Conservation (phyloP, 2,888 invertebrate species). For the Thera obeliscata region DNA sequence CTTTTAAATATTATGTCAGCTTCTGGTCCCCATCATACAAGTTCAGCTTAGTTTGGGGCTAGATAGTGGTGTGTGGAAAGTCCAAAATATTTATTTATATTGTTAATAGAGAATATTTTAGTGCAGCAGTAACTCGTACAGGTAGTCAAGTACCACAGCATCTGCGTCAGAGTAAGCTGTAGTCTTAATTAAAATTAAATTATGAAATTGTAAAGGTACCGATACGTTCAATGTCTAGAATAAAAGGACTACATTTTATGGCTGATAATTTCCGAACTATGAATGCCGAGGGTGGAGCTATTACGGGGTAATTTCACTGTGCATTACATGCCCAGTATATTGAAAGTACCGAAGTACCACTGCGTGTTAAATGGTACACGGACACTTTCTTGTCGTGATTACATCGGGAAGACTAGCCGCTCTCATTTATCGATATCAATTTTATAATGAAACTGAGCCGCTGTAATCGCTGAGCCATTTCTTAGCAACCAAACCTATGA, state of each 20-base stretch:
- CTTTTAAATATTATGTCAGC: too few relatives aligned
- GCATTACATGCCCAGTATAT: constrained; percentile 72
- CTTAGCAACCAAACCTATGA: not conserved
- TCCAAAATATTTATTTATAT: too few relatives aligned
- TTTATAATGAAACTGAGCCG: constrained; percentile 46
- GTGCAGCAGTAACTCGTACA: too few relatives aligned
- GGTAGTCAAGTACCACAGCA: not conserved
- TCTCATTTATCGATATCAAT: constrained; percentile 44
- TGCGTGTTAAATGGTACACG: constrained; percentile 71
- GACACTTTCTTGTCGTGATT: constrained; percentile 76
- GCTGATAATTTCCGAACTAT: constrained; percentile 82
- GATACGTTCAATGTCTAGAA: constrained; percentile 63
- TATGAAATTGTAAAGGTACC: constrained; percentile 27
- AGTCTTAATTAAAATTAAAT: constrained; percentile 28
- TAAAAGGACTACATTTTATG: constrained; percentile 77
- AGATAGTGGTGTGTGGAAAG: too few relatives aligned
- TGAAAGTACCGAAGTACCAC: constrained; percentile 66
- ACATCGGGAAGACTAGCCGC: constrained; percentile 47
- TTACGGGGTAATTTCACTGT: constrained; percentile 77
- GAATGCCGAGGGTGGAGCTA: constrained; percentile 76
- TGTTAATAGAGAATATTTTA: too few relatives aligned
- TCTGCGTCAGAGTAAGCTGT: not conserved
- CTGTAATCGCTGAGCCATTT: constrained; percentile 8
- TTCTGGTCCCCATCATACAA: too few relatives aligned
- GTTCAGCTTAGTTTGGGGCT: too few relatives aligned